phyloP scores from a whole-genome alignment of 1,140 invertebrate species.

The Aplysia californica region DNA sequence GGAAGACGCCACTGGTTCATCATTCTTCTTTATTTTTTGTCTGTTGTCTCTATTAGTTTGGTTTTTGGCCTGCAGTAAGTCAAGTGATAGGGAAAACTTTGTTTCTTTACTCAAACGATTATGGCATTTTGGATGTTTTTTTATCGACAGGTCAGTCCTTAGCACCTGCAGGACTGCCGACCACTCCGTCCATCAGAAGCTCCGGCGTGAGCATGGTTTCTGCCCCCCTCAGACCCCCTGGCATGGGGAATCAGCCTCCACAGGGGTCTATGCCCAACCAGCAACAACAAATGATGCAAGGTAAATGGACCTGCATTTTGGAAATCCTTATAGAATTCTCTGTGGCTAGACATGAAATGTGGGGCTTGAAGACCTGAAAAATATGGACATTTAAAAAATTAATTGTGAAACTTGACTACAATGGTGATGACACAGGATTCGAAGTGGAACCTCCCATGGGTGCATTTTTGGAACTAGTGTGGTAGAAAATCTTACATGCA shows the following conservation, averaged over 20 bases:
- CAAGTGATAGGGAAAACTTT: not conserved
- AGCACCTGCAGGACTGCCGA: slow-evolving; percentile 20
- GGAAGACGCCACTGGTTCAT: not conserved
- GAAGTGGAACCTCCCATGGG: no score
- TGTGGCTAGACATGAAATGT: not conserved
- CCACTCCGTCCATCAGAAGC: slow-evolving; percentile 13
- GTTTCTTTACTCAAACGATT: not conserved
- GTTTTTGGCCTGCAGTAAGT: not conserved
- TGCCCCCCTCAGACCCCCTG: slow-evolving; percentile 19
- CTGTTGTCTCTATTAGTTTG: not conserved
- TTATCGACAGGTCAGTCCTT: not conserved
- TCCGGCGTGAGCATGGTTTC: slow-evolving; percentile 4
- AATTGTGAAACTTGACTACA: no score
- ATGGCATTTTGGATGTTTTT: not conserved
- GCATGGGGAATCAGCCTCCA: not conserved
- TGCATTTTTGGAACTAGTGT: no score
- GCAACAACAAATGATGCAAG: not conserved
- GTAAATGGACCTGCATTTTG: not conserved
- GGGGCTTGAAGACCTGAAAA: not conserved
- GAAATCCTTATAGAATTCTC: not conserved
- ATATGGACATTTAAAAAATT: no score
- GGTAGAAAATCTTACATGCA: no score
- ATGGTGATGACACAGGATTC: no score
- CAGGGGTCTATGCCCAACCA: not conserved
- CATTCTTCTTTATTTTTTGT: not conserved